Percentiles rank a stretch among this genome's conserved stretches.
phyloP scores from a whole-genome alignment of 2,113 vertebrate genomes.

The Saguinus imperator region DNA sequence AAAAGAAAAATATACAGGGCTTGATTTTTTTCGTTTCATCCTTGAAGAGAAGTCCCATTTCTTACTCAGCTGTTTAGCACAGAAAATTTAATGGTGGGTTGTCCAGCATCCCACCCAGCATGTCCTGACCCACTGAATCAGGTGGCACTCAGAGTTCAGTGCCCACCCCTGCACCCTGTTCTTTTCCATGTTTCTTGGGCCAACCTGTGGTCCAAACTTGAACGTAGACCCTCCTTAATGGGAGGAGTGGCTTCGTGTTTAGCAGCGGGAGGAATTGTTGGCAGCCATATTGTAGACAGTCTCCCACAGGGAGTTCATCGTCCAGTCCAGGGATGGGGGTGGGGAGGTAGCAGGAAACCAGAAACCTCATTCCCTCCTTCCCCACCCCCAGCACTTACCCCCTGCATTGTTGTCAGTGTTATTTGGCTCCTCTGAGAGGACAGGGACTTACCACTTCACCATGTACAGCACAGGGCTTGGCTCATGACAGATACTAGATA shows the following conservation, averaged over 20 bases:
- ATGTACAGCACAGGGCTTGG: not conserved
- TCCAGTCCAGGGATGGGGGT: not conserved
- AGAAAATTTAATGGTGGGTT: not conserved
- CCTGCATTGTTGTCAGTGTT: not conserved
- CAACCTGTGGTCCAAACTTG: not conserved
- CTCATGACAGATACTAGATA: not conserved
- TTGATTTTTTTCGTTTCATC: not conserved
- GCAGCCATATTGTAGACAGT: not conserved
- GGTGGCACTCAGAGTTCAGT: not conserved
- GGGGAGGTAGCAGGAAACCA: not conserved
- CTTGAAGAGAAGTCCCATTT: not conserved
- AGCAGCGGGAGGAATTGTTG: rapidly evolving
- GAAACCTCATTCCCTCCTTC: not conserved
- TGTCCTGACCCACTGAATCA: too few relatives aligned
- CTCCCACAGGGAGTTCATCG: not conserved
- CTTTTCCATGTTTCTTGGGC: not conserved
- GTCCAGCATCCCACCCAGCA: not conserved
- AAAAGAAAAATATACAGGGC: not conserved
- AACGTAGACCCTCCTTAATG: not conserved
- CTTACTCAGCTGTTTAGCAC: not conserved
- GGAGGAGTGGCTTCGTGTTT: not conserved
- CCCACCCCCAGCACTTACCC: not conserved
- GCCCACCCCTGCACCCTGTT: too few relatives aligned
- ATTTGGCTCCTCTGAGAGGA: not conserved
- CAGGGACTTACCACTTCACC: not conserved